Conservation (phyloP, 30 jellyfish, hydroid and myxozoan genomes). For the Cassiopea xamachana region DNA sequence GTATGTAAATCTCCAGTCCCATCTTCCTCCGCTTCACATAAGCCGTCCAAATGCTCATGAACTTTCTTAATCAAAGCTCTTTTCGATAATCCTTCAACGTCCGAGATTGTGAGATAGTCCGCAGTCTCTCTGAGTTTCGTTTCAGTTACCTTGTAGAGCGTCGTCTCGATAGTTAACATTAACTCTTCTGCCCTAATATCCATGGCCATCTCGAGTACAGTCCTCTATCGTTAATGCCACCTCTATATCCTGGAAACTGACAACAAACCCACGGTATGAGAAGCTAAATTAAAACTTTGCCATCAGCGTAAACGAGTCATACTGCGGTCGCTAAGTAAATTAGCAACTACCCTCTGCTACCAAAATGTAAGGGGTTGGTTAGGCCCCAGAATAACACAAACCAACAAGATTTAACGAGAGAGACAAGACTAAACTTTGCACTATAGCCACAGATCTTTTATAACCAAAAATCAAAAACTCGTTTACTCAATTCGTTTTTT, state of each 20-base stretch:
- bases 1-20: background rate
- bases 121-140: background rate
- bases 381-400: too few relatives aligned
- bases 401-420: too few relatives aligned
- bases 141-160: background rate
- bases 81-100: background rate
- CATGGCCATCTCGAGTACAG: background rate
- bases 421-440: too few relatives aligned
- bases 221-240: background rate
- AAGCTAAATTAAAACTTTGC: background rate
- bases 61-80: background rate
- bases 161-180: background rate
- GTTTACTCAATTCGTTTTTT: too few relatives aligned
- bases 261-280: background rate
- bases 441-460: too few relatives aligned
- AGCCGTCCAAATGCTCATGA: background rate
- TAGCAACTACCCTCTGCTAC: slow-evolving; percentile 38
- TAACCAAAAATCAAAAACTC: too few relatives aligned
- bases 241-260: background rate
- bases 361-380: slow-evolving; percentile 1
- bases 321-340: slow-evolving; percentile 7
- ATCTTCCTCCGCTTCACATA: background rate
- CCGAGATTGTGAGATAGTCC: background rate
- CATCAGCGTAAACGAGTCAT: background rate
- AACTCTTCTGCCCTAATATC: background rate